Evolutionary conservation across 2,797 vertebrate genomes (phyloP), one percentile per base, ranked within the genome.

Genomic region (Dendrocincla tyrannina): DNA sequence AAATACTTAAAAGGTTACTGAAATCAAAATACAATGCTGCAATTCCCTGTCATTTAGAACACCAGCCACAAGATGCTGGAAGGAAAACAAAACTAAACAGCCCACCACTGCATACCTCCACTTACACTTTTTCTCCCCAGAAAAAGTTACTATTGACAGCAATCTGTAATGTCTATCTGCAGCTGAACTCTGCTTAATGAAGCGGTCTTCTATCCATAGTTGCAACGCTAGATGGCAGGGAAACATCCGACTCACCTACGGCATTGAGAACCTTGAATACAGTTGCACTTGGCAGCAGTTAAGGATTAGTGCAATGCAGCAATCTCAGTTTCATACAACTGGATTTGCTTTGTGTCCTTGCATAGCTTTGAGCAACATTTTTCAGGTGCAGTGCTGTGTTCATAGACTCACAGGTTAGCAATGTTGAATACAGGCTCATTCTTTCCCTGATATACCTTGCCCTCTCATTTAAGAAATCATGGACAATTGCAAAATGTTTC

Each of bases 171-270:
- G 11, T 30, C 11, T 11, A 5, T 15, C 32, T 8, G n/a, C 23
- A 82, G n/a, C 13, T 50, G 22, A 84, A 56, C 39, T 41, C 30
- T 5, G 17, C 35, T 73, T 58, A 60, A n/a, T 32, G 39, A 49
- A 39, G 37, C 20, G 19, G 23, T 30, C 9, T 32, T 46, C 37
- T 25, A 49, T 63, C 32, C 81, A 72, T 44, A 56, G 14, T 39
- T 77, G 56, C n/a, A 92, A 80, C 88, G 50, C 85, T 85, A 95
- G 93, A 62, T 78, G 91, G 93, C 89, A 91, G 37, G 42, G 41
- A 89, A 49, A 79, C n/a, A 69, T 5, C 41, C 12, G 25, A 25
- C 17, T 76, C 50, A 59, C 11, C 32, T 27, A 16, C 2, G 2
- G 35, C 32, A 32, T 3, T 0, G 7, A 73, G 42, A 56, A 37